phyloP scores from a whole-genome alignment of 2,888 invertebrate genomes.

The Drosophila parthenogenetica region DNA sequence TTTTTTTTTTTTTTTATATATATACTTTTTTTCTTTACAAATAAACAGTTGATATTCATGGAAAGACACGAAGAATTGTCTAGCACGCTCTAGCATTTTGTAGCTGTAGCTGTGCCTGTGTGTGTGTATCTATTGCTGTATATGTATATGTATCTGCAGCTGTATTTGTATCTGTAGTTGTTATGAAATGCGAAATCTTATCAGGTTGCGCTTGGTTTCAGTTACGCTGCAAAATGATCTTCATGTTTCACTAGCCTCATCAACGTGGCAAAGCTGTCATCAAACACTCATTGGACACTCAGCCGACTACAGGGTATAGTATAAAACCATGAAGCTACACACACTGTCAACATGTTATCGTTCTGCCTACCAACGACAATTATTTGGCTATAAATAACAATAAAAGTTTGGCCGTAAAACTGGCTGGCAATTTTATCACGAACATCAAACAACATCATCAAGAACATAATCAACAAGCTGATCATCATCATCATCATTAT shows the following conservation, averaged over 20 bases:
- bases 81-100: neutral
- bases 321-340: constrained; percentile 24
- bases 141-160: neutral
- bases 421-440: constrained; percentile 37
- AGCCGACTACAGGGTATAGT: neutral
- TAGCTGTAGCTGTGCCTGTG: too few species aligned
- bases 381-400: constrained; percentile 73
- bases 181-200: constrained; percentile 48
- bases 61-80: constrained; percentile 13
- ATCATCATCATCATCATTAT: constrained; percentile 9
- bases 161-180: constrained; percentile 24
- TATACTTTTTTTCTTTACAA: neutral
- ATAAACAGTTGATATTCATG: constrained; percentile 16
- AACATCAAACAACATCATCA: constrained; percentile 30
- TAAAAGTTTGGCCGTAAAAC: constrained; percentile 64
- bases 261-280: constrained; percentile 43
- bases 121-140: constrained; percentile 12
- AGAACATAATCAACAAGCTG: constrained; percentile 1
- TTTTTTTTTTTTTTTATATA: neutral
- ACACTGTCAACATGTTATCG: constrained; percentile 42
- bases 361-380: constrained; percentile 41
- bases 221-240: constrained; percentile 44
- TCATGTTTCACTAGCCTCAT: constrained; percentile 24
- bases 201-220: constrained; percentile 21
- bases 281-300: constrained; percentile 5